These are phyloP conservation scores for Mythimna loreyi DNA, from an alignment of 2,888 invertebrate species.

Conservation along the genomic window DNA sequence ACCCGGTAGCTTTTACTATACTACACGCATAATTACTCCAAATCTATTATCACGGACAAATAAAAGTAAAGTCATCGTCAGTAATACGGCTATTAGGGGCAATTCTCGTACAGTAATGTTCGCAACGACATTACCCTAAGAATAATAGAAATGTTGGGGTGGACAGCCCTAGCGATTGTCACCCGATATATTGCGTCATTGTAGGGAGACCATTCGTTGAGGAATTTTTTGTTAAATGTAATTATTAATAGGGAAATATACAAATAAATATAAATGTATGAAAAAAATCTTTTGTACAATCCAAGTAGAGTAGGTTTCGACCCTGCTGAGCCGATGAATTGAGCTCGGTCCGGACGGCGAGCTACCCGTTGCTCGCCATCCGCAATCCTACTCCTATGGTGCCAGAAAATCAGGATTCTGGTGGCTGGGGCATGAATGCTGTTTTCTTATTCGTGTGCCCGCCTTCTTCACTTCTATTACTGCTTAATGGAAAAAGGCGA, in stretches of 20 bases:
- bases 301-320: no score
- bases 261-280: no score
- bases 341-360: no score
- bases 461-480: no score
- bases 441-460: no score
- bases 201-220: slow-evolving; percentile 69
- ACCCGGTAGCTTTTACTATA: slow-evolving; percentile 9
- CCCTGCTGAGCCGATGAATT: no score
- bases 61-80: slow-evolving; percentile 61
- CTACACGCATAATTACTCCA: slow-evolving; percentile 37
- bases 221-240: background rate
- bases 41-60: slow-evolving; percentile 53
- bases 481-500: no score
- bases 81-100: slow-evolving; percentile 78
- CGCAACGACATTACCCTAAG: slow-evolving; percentile 80
- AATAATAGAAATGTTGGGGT: slow-evolving; percentile 81
- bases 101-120: slow-evolving; percentile 76
- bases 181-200: slow-evolving; percentile 75
- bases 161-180: slow-evolving; percentile 77
- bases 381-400: no score
- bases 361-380: no score
- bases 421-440: no score
- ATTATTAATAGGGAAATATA: background rate
- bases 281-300: no score
- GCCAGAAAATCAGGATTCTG: no score